Evolutionary conservation across 53 echinoderm and acorn worm genomes (phyloP), one percentile per base, ranked within the genome.

Genomic region (Patiria pectinifera): DNA sequence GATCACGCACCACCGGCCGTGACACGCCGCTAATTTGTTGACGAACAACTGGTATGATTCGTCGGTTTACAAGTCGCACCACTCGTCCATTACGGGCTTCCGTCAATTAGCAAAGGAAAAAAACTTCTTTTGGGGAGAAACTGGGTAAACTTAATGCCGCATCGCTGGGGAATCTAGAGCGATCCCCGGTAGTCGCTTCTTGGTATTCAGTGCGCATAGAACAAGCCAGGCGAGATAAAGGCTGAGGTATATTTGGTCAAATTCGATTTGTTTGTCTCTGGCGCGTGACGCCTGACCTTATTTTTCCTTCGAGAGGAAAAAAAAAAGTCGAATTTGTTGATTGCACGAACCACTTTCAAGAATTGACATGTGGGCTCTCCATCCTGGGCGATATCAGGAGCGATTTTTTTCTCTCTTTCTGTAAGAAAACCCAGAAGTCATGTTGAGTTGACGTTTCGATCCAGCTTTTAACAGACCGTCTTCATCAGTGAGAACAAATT

Each of bases 251-350:
- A 86, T 86, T 75, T 71, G 86, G 72, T 22, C 22, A 46, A 86
- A 86, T 72, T 86, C n/a, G 86, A 86, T 86, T 58, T 86, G 86
- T 86, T 86, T 86, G 75, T 72, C 71, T 53, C 35, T 48, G 19
- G 6, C 7, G 58, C 71, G 53, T 24, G 58, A 86, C 25, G 86
- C 14, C 48, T 72, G 74, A 59, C 49, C 25, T 74, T 12, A 8
- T 86, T 49, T 72, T n/a, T n/a, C 18, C 9, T n/a, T 35, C 15
- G 14, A 45, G 43, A 78, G 12, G n/a, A n/a, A 78, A 6, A 23
- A 23, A 16, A 60, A 11, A 11, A 35, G 35, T 69, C 6, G 63
- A 63, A 44, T 14, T 16, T 53, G 25, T 18, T 84, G 85, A 70
- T 19, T 85, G 85, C 19, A 1, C 6, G 69, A 44, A 46, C 1